phyloP scores from a whole-genome alignment of 2,888 invertebrate species.

The Galeopsomyia nigrocyanea region DNA sequence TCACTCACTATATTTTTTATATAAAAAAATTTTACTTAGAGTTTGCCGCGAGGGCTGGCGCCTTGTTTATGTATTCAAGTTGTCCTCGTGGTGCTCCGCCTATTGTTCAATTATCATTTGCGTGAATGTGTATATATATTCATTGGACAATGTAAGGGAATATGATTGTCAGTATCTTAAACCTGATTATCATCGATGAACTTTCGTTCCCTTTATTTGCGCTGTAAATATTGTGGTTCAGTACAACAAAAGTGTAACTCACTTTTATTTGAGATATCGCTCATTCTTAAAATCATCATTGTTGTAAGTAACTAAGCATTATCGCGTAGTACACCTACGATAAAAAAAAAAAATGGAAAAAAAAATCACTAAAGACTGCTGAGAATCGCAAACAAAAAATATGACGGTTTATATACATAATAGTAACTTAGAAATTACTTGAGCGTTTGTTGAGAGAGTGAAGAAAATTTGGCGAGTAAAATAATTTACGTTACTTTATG shows the following conservation, averaged over 20 bases:
- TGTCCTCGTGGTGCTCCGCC: constrained; percentile 21
- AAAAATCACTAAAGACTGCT: constrained; percentile 40
- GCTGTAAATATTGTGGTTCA: constrained; percentile 32
- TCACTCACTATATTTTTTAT: constrained; percentile 49
- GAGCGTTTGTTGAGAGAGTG: neutral
- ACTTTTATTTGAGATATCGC: constrained; percentile 29
- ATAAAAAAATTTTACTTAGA: constrained; percentile 47
- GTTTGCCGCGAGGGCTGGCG: constrained; percentile 4
- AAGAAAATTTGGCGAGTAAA: constrained; percentile 16
- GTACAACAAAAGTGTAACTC: constrained; percentile 6
- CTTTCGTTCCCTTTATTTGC: constrained; percentile 24
- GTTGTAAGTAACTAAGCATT: constrained; percentile 20
- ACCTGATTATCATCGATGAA: constrained; percentile 17
- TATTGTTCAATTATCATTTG: constrained; percentile 39
- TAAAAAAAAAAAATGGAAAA: neutral
- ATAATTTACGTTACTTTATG: constrained; percentile 1
- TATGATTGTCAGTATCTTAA: constrained; percentile 20
- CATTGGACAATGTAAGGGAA: constrained; percentile 17
- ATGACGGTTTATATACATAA: neutral
- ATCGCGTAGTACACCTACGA: constrained; percentile 29
- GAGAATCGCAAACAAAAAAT: constrained; percentile 31
- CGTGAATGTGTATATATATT: constrained; percentile 20
- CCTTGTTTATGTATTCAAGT: constrained; percentile 3
- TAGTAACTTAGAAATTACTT: constrained; percentile 7
- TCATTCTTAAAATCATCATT: constrained; percentile 17